Conservation (phyloP, 2,888 invertebrate species). For the Opisthograptis luteolata region DNA sequence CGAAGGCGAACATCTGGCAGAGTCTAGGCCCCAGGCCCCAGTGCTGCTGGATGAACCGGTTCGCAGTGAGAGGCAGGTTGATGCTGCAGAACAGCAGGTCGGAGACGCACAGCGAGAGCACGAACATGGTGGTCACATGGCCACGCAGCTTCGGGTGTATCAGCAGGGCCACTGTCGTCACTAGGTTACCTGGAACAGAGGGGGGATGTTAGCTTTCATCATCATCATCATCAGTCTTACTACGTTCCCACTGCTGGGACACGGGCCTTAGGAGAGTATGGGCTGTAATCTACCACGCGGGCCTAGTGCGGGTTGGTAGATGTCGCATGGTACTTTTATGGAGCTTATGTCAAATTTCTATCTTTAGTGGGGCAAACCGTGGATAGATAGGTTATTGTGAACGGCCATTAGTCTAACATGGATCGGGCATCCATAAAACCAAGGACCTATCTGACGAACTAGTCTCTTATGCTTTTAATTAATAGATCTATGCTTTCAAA, state of each 20-base stretch:
- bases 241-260: too few relatives aligned
- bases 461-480: neutral
- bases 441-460: too few relatives aligned
- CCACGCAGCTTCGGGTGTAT: slow-evolving; percentile 91
- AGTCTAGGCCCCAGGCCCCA: slow-evolving; percentile 92
- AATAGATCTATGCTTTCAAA: neutral
- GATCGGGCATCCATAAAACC: too few relatives aligned
- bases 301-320: too few relatives aligned
- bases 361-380: too few relatives aligned
- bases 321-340: too few relatives aligned
- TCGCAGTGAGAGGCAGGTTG: slow-evolving; percentile 93
- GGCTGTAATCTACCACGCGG: too few relatives aligned
- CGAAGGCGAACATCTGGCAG: slow-evolving; percentile 93
- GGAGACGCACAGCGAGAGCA: slow-evolving; percentile 93
- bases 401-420: too few relatives aligned
- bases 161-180: slow-evolving; percentile 91
- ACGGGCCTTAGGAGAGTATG: too few relatives aligned
- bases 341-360: too few relatives aligned
- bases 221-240: too few relatives aligned
- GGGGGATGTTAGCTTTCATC: neutral
- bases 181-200: slow-evolving; percentile 89
- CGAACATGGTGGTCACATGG: slow-evolving; percentile 95
- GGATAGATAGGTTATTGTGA: too few relatives aligned
- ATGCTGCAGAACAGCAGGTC: slow-evolving; percentile 93
- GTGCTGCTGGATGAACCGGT: slow-evolving; percentile 90